Evolutionary conservation across 2,113 vertebrate species (phyloP).

Genomic region (Nothoprocta pentlandii): DNA sequence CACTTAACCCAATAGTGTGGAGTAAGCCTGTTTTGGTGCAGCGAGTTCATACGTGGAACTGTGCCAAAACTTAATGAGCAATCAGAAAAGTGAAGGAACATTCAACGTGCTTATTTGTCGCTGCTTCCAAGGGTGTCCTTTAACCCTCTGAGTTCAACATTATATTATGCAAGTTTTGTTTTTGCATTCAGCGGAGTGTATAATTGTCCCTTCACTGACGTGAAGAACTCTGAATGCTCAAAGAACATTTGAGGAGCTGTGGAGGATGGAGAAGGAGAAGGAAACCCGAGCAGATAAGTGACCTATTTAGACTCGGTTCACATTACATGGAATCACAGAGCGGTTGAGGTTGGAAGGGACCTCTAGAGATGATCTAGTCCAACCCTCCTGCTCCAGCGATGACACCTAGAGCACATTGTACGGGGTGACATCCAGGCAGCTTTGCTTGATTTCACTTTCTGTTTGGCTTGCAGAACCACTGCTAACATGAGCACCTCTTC

Average conservation of each 20-base stretch:
- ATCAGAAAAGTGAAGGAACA: constrained; percentile 56
- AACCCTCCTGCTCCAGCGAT: too few species aligned
- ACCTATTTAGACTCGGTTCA: constrained; percentile 39
- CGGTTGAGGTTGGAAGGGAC: too few species aligned
- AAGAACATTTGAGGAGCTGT: not conserved
- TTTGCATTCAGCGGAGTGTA: constrained; percentile 40
- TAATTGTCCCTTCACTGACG: constrained; percentile 54
- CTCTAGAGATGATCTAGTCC: too few species aligned
- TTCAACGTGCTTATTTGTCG: constrained; percentile 38
- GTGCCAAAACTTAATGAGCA: constrained; percentile 58
- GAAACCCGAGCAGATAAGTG: constrained; percentile 1
- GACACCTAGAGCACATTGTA: too few species aligned
- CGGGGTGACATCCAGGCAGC: too few species aligned
- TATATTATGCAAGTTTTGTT: constrained; percentile 18
- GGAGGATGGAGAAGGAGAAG: not conserved
- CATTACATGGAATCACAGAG: too few species aligned
- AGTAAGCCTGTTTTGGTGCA: constrained; percentile 35
- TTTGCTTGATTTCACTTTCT: constrained; percentile 47
- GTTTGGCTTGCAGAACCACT: not conserved
- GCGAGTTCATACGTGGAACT: constrained; percentile 29
- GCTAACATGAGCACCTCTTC: not conserved
- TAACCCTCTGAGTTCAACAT: constrained; percentile 50
- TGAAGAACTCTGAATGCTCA: constrained; percentile 32
- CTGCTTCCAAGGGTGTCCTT: not conserved
- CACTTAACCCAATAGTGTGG: not conserved